Evolutionary conservation across 2,113 vertebrate species (phyloP).

Genomic region (Calidris pygmaea): DNA sequence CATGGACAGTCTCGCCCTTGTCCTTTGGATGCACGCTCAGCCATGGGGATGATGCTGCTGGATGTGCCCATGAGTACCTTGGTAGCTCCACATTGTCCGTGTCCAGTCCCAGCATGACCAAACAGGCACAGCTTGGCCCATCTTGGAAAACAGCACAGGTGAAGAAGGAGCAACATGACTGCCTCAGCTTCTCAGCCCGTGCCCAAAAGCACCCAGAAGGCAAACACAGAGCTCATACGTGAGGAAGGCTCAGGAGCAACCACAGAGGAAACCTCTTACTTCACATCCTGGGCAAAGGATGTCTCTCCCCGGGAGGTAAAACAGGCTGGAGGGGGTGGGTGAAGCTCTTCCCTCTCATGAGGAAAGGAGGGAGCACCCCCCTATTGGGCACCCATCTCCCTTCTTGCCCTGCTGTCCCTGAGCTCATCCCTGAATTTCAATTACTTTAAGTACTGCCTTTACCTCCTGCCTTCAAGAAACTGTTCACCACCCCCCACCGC

Average conservation of each 20-base stretch:
- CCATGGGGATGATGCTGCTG: neutral
- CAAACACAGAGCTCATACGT: neutral
- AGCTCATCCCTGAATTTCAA: neutral
- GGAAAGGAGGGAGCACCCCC: neutral
- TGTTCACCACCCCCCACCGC: neutral
- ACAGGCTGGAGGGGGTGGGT: neutral
- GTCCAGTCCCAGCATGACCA: neutral
- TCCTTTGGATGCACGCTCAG: neutral
- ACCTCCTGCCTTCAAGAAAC: neutral
- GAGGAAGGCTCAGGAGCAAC: neutral
- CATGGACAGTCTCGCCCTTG: neutral
- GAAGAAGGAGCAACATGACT: neutral
- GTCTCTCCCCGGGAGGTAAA: neutral
- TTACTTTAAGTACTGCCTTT: constrained; percentile 4
- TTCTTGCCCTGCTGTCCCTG: neutral
- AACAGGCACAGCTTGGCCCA: neutral
- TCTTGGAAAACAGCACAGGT: neutral
- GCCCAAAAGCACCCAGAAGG: neutral
- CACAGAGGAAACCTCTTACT: neutral
- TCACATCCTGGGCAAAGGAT: neutral
- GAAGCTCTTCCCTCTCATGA: neutral
- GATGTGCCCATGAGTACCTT: fast-evolving
- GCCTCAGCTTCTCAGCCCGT: neutral
- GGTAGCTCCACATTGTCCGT: neutral
- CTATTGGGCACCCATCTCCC: neutral